These are phyloP conservation scores for Lathronympha strigana DNA, from an alignment of 2,888 invertebrate species.

Conservation along the genomic window DNA sequence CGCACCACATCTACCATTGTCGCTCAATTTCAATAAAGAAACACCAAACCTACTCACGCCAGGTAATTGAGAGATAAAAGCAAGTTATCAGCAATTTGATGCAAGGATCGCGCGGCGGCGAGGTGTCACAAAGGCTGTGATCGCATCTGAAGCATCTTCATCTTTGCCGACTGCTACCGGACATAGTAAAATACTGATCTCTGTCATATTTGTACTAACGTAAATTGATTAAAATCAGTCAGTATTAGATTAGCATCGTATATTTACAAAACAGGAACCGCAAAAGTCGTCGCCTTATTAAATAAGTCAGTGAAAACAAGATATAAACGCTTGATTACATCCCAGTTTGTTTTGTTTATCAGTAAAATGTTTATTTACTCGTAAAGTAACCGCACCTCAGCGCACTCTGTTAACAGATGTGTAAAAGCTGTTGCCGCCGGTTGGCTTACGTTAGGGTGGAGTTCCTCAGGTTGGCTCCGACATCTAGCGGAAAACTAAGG, in stretches of 20 bases:
- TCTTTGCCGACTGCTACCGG: slow-evolving; percentile 66
- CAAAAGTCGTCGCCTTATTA: slow-evolving; percentile 26
- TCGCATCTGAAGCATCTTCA: slow-evolving; percentile 70
- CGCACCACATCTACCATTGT: slow-evolving; percentile 27
- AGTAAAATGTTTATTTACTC: not conserved
- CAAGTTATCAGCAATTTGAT: slow-evolving; percentile 73
- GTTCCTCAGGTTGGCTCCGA: slow-evolving; percentile 52
- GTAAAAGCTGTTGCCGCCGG: slow-evolving; percentile 55
- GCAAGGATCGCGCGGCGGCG: slow-evolving; percentile 68
- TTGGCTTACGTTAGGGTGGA: slow-evolving; percentile 49
- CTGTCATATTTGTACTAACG: slow-evolving; percentile 60
- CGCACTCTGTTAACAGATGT: slow-evolving; percentile 68
- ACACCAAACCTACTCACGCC: slow-evolving; percentile 46
- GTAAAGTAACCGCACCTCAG: slow-evolving; percentile 48
- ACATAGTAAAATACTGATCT: slow-evolving; percentile 55
- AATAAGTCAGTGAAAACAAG: slow-evolving; percentile 11
- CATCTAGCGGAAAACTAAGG: slow-evolving; percentile 73
- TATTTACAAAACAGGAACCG: slow-evolving; percentile 25
- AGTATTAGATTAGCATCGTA: slow-evolving; percentile 29
- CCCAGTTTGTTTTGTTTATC: not conserved
- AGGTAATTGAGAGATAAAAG: slow-evolving; percentile 70
- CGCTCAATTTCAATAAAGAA: slow-evolving; percentile 27
- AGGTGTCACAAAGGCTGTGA: slow-evolving; percentile 71
- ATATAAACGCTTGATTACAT: not conserved
- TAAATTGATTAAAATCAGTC: slow-evolving; percentile 57